Evolutionary conservation across 1,140 invertebrate species (phyloP), one percentile per base, ranked within the genome.

Genomic region (Hylaeus anthracinus): DNA sequence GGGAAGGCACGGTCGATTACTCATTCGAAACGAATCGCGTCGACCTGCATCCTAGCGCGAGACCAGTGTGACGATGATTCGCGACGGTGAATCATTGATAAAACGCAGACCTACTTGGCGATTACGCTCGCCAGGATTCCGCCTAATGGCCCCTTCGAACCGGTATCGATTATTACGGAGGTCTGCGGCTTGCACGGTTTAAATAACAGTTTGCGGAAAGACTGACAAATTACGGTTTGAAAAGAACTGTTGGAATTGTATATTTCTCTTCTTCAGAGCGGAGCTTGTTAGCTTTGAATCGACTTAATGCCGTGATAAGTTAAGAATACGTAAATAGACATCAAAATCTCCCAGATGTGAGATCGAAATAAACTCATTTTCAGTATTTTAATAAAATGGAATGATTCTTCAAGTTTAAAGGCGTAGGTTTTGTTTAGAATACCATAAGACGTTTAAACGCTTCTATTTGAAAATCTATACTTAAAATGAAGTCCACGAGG

Each of bases 11-110:
- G n/a, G 10, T 41, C 6, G 48, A 72, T 56, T 71, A 66, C 37
- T 79, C 65, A 37, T 12, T 63, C 39, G 64, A 55, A 45, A 48
- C 9, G 63, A 72, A 37, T 82, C 56, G 5, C 43, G 55, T 45
- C 26, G 64, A 67, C 55, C 55, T 83, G 56, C 26, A 15, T 39
- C 12, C 65, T 83, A 60, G 66, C 71, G 67, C 65, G 41, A 73
- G 53, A 74, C 73, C 58, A 6, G 58, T 14, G 39, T 48, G 43
- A 66, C 51, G 5, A 55, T 51, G 37, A 58, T 39, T 4, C 14
- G 26, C n/a, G 69, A n/a, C 67, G 43, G 72, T 84, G 82, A 84
- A 77, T 84, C 82, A 77, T 51, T 73, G 82, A 84, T 84, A 81
- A 43, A 77, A 70, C 56, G 15, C 1, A 12, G 37, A 10, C 45